These are phyloP conservation scores for Eurystomus gularis DNA, from an alignment of 2,113 vertebrate species.

Conservation along the genomic window DNA sequence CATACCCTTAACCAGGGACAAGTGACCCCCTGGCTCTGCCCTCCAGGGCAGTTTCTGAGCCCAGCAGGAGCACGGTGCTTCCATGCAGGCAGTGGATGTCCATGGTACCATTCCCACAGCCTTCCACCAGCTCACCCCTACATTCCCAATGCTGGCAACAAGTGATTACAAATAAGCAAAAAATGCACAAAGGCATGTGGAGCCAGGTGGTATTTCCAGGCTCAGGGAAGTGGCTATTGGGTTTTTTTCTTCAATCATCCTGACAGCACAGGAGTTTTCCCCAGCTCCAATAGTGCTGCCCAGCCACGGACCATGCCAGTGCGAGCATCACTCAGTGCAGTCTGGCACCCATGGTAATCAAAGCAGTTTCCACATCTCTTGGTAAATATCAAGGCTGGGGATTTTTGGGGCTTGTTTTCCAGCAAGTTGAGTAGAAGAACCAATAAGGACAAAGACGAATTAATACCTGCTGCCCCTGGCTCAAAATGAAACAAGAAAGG, in stretches of 20 bases:
- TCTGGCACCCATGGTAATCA: neutral
- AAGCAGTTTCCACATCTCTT: neutral
- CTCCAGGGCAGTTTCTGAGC: neutral
- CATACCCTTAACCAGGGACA: neutral
- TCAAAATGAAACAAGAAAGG: slow-evolving; percentile 60
- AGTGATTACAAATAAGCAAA: neutral
- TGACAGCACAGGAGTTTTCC: neutral
- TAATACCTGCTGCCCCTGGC: slow-evolving; percentile 22
- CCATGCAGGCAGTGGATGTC: fast-evolving
- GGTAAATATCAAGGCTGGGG: slow-evolving; percentile 60
- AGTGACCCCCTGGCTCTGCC: neutral
- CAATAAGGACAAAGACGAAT: slow-evolving; percentile 53
- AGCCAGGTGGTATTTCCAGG: neutral
- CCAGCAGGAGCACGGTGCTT: neutral
- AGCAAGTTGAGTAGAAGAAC: slow-evolving; percentile 38
- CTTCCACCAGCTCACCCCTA: neutral
- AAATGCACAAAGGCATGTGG: neutral
- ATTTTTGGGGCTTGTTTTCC: slow-evolving; percentile 59
- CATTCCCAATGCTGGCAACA: fast-evolving
- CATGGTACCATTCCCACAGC: neutral
- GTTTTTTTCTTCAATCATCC: neutral
- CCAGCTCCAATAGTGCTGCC: fast-evolving
- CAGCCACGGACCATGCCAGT: fast-evolving
- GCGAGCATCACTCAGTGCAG: neutral
- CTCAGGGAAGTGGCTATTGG: neutral